These are phyloP conservation scores for Eupithecia centaureata DNA, from an alignment of 2,888 invertebrate genomes.

Conservation along the genomic window DNA sequence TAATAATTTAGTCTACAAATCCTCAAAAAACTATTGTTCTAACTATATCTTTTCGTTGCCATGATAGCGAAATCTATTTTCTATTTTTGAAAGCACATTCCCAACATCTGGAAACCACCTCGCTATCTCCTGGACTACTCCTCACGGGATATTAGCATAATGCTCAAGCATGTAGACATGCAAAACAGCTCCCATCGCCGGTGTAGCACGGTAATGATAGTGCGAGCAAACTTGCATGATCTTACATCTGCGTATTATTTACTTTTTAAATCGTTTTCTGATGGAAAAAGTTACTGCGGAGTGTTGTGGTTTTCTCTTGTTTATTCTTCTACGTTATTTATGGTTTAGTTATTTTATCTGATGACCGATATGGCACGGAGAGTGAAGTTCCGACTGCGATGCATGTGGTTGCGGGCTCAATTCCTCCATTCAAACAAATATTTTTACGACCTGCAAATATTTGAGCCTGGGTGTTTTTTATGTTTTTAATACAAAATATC, in stretches of 20 bases:
- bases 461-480: too few species aligned
- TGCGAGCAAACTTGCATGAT: not conserved
- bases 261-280: not conserved
- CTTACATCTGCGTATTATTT: not conserved
- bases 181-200: constrained; percentile 41
- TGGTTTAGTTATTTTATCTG: too few species aligned
- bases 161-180: constrained; percentile 35
- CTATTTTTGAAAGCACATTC: not conserved
- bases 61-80: not conserved
- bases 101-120: not conserved
- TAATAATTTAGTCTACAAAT: too few species aligned
- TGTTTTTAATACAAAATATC: too few species aligned
- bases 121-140: not conserved
- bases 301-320: not conserved
- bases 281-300: not conserved
- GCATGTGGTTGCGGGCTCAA: too few species aligned
- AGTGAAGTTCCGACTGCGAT: too few species aligned
- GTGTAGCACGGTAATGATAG: constrained; percentile 34
- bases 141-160: constrained; percentile 15
- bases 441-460: too few species aligned
- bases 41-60: too few species aligned
- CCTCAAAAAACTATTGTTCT: too few species aligned
- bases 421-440: too few species aligned
- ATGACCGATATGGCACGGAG: too few species aligned
- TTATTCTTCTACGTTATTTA: not conserved